phyloP scores from a whole-genome alignment of 2,797 vertebrate genomes.

The Alfaro cultratus region DNA sequence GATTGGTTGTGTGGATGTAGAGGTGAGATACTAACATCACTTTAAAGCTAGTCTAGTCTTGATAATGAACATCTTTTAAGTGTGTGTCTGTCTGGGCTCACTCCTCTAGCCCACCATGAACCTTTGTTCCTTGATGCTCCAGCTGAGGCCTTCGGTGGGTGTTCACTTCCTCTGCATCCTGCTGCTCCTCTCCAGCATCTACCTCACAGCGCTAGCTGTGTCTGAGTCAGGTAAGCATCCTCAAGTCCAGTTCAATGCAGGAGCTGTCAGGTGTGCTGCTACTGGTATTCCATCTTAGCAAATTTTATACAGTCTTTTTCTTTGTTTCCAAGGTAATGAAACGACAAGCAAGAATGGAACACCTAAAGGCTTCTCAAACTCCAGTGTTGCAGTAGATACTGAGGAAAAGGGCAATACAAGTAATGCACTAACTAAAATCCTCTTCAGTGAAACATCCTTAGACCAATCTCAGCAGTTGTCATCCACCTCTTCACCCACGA shows the following conservation, averaged over 20 bases:
- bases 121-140: slow-evolving; percentile 25
- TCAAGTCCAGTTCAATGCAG: rapidly evolving
- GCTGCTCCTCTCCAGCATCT: slow-evolving; percentile 30
- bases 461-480: neutral
- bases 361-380: neutral
- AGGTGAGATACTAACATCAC: neutral
- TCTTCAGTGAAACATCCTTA: neutral
- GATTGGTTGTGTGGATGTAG: neutral
- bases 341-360: neutral
- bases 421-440: neutral
- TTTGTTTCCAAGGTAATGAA: neutral
- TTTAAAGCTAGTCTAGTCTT: neutral
- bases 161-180: slow-evolving; percentile 50
- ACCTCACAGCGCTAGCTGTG: neutral
- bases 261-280: neutral
- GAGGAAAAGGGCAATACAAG: neutral
- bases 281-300: neutral
- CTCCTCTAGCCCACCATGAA: slow-evolving; percentile 56
- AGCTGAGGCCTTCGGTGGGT: slow-evolving; percentile 23
- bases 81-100: slow-evolving; percentile 19
- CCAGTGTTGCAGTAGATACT: neutral
- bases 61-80: neutral
- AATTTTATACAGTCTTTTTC: neutral
- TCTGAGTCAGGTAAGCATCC: rapidly evolving
- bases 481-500: neutral